phyloP scores from a whole-genome alignment of 2,113 vertebrate genomes.

The Promerops cafer region DNA sequence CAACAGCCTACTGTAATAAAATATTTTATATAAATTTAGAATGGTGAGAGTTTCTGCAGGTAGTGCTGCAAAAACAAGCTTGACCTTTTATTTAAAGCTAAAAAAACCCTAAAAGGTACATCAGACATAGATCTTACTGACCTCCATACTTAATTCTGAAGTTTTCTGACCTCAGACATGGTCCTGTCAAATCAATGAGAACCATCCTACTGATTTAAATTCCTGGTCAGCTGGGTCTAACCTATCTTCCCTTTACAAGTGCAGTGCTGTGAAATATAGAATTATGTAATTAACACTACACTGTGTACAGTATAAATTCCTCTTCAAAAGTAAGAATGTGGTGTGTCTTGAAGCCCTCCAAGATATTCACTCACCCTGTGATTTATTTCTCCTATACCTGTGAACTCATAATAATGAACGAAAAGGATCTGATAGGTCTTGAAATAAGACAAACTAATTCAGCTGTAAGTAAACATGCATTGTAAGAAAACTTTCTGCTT shows the following conservation, averaged over 20 bases:
- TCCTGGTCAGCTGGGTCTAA: background rate
- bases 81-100: background rate
- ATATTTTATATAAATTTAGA: background rate
- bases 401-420: background rate
- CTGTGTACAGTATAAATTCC: background rate
- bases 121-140: background rate
- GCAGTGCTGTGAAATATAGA: background rate
- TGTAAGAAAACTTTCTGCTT: background rate
- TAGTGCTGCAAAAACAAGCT: background rate
- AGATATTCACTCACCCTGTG: background rate
- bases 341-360: background rate
- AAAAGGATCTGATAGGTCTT: background rate
- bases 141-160: background rate
- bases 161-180: background rate
- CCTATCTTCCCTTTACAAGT: background rate
- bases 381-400: background rate
- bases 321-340: background rate
- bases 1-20: background rate
- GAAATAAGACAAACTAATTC: background rate
- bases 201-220: background rate
- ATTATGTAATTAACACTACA: fast-evolving
- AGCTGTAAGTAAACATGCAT: background rate
- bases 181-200: background rate
- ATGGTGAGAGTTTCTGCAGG: background rate
- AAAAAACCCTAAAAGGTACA: background rate